phyloP scores from a whole-genome alignment of 2,888 invertebrate genomes.

The Ormyrus labotus region DNA sequence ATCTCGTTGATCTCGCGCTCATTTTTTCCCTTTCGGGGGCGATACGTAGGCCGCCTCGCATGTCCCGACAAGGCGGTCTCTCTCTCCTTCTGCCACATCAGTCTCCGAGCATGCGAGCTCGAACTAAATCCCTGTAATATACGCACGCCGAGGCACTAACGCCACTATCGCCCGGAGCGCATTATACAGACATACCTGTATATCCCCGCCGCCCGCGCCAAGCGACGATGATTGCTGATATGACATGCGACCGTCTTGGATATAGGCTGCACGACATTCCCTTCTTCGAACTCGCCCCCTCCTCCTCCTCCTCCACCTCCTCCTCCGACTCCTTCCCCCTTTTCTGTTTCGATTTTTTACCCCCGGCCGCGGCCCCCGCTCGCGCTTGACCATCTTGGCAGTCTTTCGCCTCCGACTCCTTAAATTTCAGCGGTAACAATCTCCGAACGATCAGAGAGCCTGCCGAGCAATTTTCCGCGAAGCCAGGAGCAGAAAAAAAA shows the following conservation, averaged over 20 bases:
- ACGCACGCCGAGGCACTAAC: slow-evolving; percentile 64
- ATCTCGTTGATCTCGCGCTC: slow-evolving; percentile 57
- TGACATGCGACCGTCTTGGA: slow-evolving; percentile 75
- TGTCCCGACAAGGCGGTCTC: slow-evolving; percentile 75
- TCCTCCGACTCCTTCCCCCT: not conserved
- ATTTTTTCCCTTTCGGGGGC: slow-evolving; percentile 52
- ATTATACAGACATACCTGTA: slow-evolving; percentile 74
- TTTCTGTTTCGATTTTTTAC: slow-evolving; percentile 24
- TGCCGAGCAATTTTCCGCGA: slow-evolving; percentile 31
- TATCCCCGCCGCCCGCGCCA: slow-evolving; percentile 59
- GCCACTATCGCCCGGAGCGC: slow-evolving; percentile 68
- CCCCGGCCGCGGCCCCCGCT: not conserved
- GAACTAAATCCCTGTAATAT: slow-evolving; percentile 72
- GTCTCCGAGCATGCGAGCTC: slow-evolving; percentile 75
- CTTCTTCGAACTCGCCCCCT: slow-evolving; percentile 41
- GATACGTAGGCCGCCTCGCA: slow-evolving; percentile 64
- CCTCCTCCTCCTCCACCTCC: not conserved
- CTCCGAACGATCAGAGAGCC: not conserved
- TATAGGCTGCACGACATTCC: slow-evolving; percentile 72
- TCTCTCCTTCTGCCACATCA: slow-evolving; percentile 71
- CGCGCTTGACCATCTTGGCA: not conserved
- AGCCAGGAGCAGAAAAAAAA: slow-evolving; percentile 52
- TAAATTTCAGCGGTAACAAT: slow-evolving; percentile 23
- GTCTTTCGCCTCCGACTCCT: not conserved
- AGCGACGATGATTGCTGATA: slow-evolving; percentile 74